Evolutionary conservation across 2,797 vertebrate genomes (phyloP).

Genomic region (Florisuga fusca): DNA sequence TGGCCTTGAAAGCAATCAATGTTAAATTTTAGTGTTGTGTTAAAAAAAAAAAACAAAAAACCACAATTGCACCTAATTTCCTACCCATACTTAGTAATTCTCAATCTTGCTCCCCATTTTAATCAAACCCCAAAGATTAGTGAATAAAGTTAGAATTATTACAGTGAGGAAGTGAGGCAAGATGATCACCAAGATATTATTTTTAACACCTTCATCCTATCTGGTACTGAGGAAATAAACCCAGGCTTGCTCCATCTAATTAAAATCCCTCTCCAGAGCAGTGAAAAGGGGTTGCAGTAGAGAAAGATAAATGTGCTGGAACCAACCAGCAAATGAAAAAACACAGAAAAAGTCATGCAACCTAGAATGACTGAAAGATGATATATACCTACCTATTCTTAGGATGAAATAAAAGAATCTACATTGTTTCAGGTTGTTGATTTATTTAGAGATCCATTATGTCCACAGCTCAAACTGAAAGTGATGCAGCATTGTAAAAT

Average conservation of each 20-base stretch:
- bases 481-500: background rate
- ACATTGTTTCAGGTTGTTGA: background rate
- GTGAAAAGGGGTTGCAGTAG: background rate
- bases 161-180: background rate
- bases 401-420: background rate
- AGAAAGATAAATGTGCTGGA: background rate
- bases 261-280: background rate
- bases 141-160: background rate
- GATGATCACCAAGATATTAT: background rate
- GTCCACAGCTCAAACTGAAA: background rate
- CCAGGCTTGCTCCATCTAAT: background rate
- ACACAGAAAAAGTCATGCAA: background rate
- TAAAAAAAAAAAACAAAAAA: background rate
- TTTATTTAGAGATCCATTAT: background rate
- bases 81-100: background rate
- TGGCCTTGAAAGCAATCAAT: background rate
- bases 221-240: background rate
- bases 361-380: background rate
- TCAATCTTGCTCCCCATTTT: background rate
- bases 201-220: conserved; percentile 3
- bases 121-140: background rate
- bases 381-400: background rate
- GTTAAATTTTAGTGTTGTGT: background rate
- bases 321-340: background rate
- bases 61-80: background rate